Percentiles rank a stretch among this genome's conserved stretches.
These are phyloP conservation scores for Cataglyphis livida DNA, from an alignment of 2,888 invertebrate species.

Conservation along the genomic window DNA sequence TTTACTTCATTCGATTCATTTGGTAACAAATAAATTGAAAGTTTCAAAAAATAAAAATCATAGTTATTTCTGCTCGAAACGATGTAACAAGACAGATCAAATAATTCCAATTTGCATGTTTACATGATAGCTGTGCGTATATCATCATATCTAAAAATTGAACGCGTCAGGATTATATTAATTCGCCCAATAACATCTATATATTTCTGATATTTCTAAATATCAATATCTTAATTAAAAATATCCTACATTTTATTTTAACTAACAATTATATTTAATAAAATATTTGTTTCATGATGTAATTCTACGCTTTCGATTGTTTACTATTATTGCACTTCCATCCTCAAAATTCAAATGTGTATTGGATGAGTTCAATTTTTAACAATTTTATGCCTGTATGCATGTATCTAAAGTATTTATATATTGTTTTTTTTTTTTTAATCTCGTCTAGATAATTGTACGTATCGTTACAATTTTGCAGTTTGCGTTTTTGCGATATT, in stretches of 20 bases:
- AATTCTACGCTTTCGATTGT: conserved; percentile 19
- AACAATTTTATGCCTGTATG: not conserved
- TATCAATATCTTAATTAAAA: conserved; percentile 45
- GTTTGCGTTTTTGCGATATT: not conserved
- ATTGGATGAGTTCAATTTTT: not conserved
- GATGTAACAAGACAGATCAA: not conserved
- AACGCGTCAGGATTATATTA: not conserved
- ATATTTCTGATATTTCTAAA: conserved; percentile 13
- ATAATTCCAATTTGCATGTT: conserved; percentile 43
- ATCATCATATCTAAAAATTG: conserved; percentile 24
- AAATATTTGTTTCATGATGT: conserved; percentile 28
- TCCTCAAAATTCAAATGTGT: not conserved
- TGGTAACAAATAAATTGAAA: conserved; percentile 8
- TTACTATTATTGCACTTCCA: not conserved
- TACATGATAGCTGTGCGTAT: not conserved
- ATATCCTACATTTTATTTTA: conserved; percentile 25
- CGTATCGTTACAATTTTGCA: not conserved
- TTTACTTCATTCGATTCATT: conserved; percentile 5
- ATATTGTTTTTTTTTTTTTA: not conserved
- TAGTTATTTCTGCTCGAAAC: conserved; percentile 11
- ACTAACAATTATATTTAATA: conserved; percentile 29
- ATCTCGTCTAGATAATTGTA: not conserved
- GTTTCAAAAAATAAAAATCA: conserved; percentile 12
- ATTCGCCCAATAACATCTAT: not conserved
- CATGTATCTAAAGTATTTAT: not conserved